These are phyloP conservation scores for Tridacna crocea DNA, from an alignment of 2,888 invertebrate genomes.

Conservation along the genomic window DNA sequence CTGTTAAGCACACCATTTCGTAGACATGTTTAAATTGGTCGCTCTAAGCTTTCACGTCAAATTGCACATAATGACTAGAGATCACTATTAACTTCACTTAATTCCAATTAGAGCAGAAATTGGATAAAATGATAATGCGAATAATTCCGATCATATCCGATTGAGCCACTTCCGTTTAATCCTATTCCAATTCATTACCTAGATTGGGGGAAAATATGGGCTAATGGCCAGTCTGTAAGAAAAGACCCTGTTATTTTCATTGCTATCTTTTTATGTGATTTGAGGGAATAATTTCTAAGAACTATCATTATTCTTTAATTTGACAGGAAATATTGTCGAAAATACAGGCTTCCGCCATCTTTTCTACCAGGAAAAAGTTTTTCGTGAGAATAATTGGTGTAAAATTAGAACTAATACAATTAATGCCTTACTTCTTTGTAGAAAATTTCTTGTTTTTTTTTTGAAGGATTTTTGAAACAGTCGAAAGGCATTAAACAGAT, in stretches of 20 bases:
- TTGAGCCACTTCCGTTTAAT: conserved; percentile 44
- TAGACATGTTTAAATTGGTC: too few species aligned
- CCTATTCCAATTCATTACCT: conserved; percentile 49
- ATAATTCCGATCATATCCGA: conserved; percentile 47
- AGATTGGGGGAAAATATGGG: conserved; percentile 54
- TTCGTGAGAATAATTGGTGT: conserved; percentile 32
- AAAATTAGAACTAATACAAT: conserved; percentile 23
- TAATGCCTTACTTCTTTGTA: not conserved
- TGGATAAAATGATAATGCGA: conserved; percentile 43
- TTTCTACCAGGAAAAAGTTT: conserved; percentile 19
- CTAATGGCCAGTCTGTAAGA: conserved; percentile 52
- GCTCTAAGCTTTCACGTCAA: not conserved
- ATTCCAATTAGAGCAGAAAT: conserved; percentile 42
- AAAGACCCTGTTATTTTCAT: conserved; percentile 58
- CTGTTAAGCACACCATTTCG: too few species aligned
- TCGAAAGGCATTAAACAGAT: too few species aligned
- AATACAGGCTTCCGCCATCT: conserved; percentile 28
- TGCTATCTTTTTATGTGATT: conserved; percentile 55
- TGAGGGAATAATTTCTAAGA: conserved; percentile 56
- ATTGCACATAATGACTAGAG: conserved; percentile 3
- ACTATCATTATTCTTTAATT: conserved; percentile 53
- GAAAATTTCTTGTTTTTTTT: too few species aligned
- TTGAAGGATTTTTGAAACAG: too few species aligned
- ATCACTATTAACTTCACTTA: conserved; percentile 6
- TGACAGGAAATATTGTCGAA: conserved; percentile 55